Evolutionary conservation across 35 echinoderm and acorn worm species (phyloP), one percentile per base, ranked within the genome.

Genomic region (Eucidaris tribuloides): DNA sequence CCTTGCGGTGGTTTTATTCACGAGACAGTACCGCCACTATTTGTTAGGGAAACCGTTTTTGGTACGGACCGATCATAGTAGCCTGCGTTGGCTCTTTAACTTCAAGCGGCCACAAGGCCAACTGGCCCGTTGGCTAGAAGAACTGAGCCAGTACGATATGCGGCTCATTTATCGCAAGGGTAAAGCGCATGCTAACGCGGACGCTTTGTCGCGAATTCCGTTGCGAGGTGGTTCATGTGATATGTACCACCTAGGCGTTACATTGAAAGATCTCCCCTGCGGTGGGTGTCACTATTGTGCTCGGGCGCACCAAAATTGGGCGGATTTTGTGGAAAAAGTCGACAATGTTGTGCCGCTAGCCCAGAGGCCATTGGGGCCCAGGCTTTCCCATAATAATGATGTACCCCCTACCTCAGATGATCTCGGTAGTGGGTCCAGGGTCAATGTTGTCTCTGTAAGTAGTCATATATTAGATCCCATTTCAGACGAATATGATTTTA

Each of bases 291-390:
- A 23, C 1, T 89, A 89, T 24, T 89, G 87, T 79, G 25, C 4
- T 3, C 50, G 64, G 55, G 87, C 87, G 9, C 59, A 89, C 34
- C 3, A 82, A 45, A 65, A 89, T 36, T 83, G 87, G 87, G 64
- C 60, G 0, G 3, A 25, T 4, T 89, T 89, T 44, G 59, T 71
- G 20, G 78, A 82, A 2, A 24, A 23, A 35, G 87, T 89, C 15
- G 87, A 89, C 25, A 62, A 89, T 83, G 71, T 89, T 0, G 65
- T 89, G 5, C 79, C 87, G 11, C 58, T 88, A 1, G 60, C 85
- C 0, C 0, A 1, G n/a, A n/a, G n/a, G n/a, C n/a, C n/a, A n/a
- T n/a, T n/a, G n/a, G n/a, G n/a, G n/a, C n/a, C n/a, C n/a, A n/a
- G n/a, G n/a, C n/a, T n/a, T n/a, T n/a, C n/a, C n/a, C n/a, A n/a